Conservation (phyloP, 2,888 invertebrate genomes). For the Rugalucina vietnamica region DNA sequence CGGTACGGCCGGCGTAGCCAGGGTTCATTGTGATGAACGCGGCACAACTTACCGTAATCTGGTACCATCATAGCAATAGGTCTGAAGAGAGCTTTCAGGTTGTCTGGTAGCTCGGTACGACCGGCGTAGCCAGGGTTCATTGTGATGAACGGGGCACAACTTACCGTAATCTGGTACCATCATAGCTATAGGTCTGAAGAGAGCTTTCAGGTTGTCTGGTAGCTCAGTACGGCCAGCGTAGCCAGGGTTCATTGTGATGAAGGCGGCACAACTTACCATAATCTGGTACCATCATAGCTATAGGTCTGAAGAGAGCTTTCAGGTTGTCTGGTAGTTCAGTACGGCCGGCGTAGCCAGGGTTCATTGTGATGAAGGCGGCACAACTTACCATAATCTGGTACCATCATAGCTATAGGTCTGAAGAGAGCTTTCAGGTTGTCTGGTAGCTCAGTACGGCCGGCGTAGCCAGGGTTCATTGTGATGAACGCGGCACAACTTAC, state of each 20-base stretch:
- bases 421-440: conserved; percentile 95
- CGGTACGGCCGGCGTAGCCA: conserved; percentile 95
- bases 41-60: conserved; percentile 91
- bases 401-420: conserved; percentile 96
- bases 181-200: conserved; percentile 94
- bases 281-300: conserved; percentile 97
- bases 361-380: conserved; percentile 96
- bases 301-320: conserved; percentile 93
- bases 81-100: conserved; percentile 93
- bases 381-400: conserved; percentile 94
- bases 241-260: neutral
- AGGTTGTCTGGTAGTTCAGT: conserved; percentile 95
- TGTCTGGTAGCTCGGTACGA: conserved; percentile 94
- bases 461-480: conserved; percentile 97
- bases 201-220: conserved; percentile 87
- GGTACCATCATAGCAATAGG: conserved; percentile 97
- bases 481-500: conserved; percentile 93
- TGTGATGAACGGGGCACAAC: conserved; percentile 91
- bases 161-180: conserved; percentile 96
- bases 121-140: conserved; percentile 98
- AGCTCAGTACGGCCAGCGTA: neutral
- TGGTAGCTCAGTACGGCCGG: conserved; percentile 94
- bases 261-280: conserved; percentile 92
- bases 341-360: conserved; percentile 95
- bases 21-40: conserved; percentile 97